Percentiles rank a stretch among this genome's conserved stretches.
Evolutionary conservation across 2,888 invertebrate genomes (phyloP).

Genomic region (Aleiodes leptofemur): DNA sequence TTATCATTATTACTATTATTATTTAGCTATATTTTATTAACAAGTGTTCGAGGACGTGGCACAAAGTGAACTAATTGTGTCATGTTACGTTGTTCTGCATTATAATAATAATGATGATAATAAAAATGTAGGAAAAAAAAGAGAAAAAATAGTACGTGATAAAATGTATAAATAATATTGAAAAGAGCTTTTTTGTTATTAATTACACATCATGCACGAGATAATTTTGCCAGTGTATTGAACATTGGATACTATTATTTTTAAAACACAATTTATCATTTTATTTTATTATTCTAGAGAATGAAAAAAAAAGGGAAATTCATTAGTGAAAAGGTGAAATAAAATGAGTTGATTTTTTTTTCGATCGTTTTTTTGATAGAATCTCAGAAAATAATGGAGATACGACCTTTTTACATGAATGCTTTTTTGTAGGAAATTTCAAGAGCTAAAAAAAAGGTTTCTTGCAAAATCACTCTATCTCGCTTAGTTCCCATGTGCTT

Average conservation of each 20-base stretch:
- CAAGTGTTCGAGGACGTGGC: slow-evolving; percentile 20
- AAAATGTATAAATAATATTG: slow-evolving; percentile 27
- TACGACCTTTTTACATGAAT: no score
- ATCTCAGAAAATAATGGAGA: no score
- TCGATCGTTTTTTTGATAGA: no score
- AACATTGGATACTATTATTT: slow-evolving; percentile 39
- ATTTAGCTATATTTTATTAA: background rate
- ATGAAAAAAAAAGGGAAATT: no score
- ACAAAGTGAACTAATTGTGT: slow-evolving; percentile 26
- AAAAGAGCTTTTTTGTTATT: slow-evolving; percentile 42
- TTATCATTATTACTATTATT: slow-evolving; percentile 3
- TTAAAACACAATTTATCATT: slow-evolving; percentile 34
- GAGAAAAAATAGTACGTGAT: background rate
- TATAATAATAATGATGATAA: slow-evolving; percentile 10
- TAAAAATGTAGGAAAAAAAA: background rate
- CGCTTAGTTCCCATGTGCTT: no score
- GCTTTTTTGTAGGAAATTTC: no score
- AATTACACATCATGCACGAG: slow-evolving; percentile 55
- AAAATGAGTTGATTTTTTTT: no score
- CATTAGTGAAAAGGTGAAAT: no score
- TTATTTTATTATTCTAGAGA: background rate
- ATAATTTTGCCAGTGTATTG: slow-evolving; percentile 55
- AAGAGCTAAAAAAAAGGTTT: no score
- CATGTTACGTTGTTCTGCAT: background rate
- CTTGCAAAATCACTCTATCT: no score